These are phyloP conservation scores for Edolisoma coerulescens DNA, from an alignment of 2,113 vertebrate species.

Conservation along the genomic window DNA sequence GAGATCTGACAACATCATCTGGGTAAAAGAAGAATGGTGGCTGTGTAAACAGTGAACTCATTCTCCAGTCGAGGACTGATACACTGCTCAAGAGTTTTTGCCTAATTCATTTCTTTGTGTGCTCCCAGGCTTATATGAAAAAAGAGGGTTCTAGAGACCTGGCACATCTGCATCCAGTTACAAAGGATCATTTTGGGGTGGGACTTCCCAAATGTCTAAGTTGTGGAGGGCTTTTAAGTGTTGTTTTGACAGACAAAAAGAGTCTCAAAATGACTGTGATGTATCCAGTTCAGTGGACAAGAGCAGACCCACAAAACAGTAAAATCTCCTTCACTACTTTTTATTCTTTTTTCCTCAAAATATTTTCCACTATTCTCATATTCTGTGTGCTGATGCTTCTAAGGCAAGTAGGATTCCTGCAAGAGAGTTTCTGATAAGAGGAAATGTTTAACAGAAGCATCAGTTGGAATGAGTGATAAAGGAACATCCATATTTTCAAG, in stretches of 20 bases:
- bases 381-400: not conserved
- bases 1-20: not conserved
- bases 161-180: not conserved
- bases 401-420: not conserved
- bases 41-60: not conserved
- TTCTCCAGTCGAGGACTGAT: not conserved
- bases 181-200: not conserved
- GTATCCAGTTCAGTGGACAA: not conserved
- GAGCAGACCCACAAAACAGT: not conserved
- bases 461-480: not conserved
- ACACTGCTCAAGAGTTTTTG: not conserved
- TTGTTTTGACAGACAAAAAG: not conserved
- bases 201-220: not conserved
- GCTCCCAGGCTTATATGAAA: not conserved
- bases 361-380: not conserved
- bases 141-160: not conserved
- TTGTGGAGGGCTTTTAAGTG: not conserved
- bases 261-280: not conserved
- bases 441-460: not conserved
- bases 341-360: not conserved
- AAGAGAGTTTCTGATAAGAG: not conserved
- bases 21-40: not conserved
- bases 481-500: not conserved
- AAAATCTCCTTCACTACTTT: not conserved
- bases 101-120: not conserved